These are phyloP conservation scores for Lemur catta DNA, from an alignment of 2,797 vertebrate species.

Conservation along the genomic window DNA sequence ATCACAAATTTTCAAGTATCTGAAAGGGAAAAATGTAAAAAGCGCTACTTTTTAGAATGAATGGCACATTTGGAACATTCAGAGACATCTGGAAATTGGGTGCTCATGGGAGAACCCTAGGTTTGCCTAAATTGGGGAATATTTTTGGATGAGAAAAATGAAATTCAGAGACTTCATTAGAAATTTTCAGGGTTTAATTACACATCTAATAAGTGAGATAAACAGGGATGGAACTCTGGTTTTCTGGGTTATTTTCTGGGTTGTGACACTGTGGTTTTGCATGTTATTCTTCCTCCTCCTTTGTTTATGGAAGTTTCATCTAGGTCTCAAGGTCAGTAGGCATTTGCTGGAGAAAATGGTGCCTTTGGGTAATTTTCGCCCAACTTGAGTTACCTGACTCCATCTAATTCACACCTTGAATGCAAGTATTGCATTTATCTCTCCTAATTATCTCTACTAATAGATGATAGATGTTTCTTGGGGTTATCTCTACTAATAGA, in stretches of 20 bases:
- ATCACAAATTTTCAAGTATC: neutral
- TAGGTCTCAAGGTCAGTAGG: neutral
- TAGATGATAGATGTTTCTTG: slow-evolving; percentile 10
- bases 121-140: neutral
- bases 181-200: neutral
- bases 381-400: neutral
- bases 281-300: accelerated
- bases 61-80: neutral
- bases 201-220: neutral
- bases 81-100: neutral
- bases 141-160: neutral
- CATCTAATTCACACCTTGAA: neutral
- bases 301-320: neutral
- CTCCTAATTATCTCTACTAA: neutral
- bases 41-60: neutral
- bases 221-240: neutral
- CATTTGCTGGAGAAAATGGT: neutral
- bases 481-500: neutral
- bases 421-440: neutral
- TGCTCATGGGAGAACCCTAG: neutral
- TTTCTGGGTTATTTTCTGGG: neutral
- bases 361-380: neutral
- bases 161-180: neutral
- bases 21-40: neutral
- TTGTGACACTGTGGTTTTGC: neutral